A percentile compares a stretch with the other conserved stretches of the same genome.
These are phyloP conservation scores for Tinamus guttatus DNA, from an alignment of 2,113 vertebrate species.

Conservation along the genomic window DNA sequence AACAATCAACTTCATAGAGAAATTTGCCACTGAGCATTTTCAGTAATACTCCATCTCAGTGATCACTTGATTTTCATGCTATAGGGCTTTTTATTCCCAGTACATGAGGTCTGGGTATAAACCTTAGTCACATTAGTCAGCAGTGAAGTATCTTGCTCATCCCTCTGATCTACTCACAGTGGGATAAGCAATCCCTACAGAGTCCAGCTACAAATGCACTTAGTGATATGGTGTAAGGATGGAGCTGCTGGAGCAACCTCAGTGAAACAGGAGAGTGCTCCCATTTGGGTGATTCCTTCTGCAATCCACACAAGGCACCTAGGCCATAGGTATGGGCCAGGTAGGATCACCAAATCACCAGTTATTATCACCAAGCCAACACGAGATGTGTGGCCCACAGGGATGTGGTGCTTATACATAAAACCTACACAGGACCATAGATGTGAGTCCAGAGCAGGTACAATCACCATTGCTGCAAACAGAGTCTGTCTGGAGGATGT, in stretches of 20 bases:
- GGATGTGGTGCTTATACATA: background rate
- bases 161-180: background rate
- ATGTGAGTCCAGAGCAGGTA: background rate
- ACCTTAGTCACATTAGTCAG: background rate
- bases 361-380: background rate
- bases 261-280: background rate
- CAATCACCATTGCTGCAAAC: background rate
- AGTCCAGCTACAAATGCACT: background rate
- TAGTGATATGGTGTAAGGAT: background rate
- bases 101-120: background rate
- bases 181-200: background rate
- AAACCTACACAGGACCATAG: background rate
- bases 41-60: background rate
- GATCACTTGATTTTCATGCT: constrained; percentile 37
- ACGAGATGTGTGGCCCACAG: background rate
- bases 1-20: constrained; percentile 49
- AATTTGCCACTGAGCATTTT: constrained; percentile 46
- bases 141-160: background rate
- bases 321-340: background rate
- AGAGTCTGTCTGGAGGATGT: background rate
- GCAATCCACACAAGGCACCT: background rate
- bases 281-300: background rate
- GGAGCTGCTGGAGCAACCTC: background rate
- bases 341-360: background rate
- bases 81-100: constrained; percentile 9